Percentiles rank a stretch among this genome's conserved stretches.
phyloP scores from a whole-genome alignment of 2,888 invertebrate genomes.

The Diabrotica balteata region DNA sequence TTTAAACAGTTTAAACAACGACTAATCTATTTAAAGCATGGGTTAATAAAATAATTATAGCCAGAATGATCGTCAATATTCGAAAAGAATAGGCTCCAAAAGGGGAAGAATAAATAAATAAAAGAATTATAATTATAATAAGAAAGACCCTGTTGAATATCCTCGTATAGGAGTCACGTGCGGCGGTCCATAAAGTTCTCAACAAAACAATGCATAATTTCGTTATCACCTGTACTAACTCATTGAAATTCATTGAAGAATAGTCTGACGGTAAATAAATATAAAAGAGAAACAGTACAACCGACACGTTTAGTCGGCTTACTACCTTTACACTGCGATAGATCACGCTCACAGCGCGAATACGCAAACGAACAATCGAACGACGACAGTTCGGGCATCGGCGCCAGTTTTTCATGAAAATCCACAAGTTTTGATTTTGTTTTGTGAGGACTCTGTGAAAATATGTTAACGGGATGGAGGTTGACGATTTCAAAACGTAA shows the following conservation, averaged over 20 bases:
- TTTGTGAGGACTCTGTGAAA: background rate
- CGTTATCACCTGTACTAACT: conserved; percentile 23
- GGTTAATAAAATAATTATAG: too few species aligned
- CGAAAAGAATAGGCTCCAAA: too few species aligned
- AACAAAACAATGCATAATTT: background rate
- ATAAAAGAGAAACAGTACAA: conserved; percentile 22
- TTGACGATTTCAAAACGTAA: conserved; percentile 49
- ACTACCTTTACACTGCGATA: conserved; percentile 8
- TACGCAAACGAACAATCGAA: background rate
- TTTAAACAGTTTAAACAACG: too few species aligned
- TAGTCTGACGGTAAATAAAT: conserved; percentile 8
- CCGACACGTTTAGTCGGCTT: conserved; percentile 12
- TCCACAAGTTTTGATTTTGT: background rate
- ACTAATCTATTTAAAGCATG: too few species aligned
- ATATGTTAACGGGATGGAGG: conserved; percentile 48
- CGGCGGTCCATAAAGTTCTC: background rate
- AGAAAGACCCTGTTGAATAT: too few species aligned
- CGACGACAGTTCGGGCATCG: background rate
- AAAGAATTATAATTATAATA: too few species aligned
- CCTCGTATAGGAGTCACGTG: background rate
- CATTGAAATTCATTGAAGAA: conserved; percentile 26
- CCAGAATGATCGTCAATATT: too few species aligned
- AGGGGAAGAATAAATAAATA: too few species aligned
- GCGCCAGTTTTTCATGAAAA: too few species aligned
- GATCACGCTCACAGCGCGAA: background rate